Base-by-base conservation (phyloP, 2,888 invertebrate genomes). In the Amblyjoppa proteus region DNA sequence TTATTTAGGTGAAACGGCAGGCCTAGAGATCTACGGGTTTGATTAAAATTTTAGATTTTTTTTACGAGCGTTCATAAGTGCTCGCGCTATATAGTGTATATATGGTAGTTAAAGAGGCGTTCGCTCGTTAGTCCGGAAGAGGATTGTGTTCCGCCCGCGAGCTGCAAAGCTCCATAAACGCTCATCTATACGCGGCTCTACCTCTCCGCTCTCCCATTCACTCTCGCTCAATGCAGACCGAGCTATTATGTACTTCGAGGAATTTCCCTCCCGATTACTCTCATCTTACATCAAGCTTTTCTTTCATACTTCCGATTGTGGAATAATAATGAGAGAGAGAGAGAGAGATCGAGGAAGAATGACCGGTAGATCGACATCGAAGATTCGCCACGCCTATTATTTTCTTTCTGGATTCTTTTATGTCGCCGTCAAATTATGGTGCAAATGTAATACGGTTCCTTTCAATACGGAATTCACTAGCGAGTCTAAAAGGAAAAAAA, bases 31-130 rank as follows among this genome's bases (percentile, higher is more conserved):
- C 71, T 49, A 45, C 31, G 64, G 45, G 20, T 64, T 64, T 64
- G 45, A 82, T 82, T 82, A 71, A 61, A 82, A 82, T 71, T 82
- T 73, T 64, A 82, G 82, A 82, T 77, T 77, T 75, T 81, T 82
- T 82, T 77, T 71, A 77, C 56, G 77, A 73, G 75, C 61, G 25
- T 45, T 45, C 64, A 81, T 76, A 81, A 81, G 81, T 70, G 81
- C 81, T 64, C 51, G n/a, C 28, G 9, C 74, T 28, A 34, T 34
- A 64, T 6, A 64, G 49, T 41, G 31, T 41, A 68, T 13, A 9
- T 16, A n/a, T 16, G n/a, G 56, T 25, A 68, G 74, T 69, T 31
- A 68, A 45, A 74, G 74, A 28, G 69, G 74, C 68, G 38, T 58
- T 51, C 20, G 64, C 81, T 81, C 74, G 81, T 81, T 81, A 81